These are phyloP conservation scores for Escarpia spicata DNA, from an alignment of 2,888 invertebrate genomes.

Conservation along the genomic window DNA sequence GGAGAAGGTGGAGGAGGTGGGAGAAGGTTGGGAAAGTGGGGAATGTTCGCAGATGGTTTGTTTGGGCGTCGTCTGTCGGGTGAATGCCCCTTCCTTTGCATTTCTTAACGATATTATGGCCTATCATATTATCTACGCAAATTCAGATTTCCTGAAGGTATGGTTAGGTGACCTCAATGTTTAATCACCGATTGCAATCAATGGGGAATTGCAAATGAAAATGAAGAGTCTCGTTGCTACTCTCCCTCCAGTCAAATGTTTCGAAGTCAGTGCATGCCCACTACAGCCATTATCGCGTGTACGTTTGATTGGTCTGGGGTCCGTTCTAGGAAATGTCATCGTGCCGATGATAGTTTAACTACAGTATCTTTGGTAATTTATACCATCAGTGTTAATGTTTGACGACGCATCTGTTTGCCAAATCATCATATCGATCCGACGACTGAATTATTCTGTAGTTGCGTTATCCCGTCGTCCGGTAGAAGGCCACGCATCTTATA, in stretches of 20 bases:
- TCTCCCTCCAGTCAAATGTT: background rate
- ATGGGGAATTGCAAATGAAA: background rate
- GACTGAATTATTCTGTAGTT: slow-evolving; percentile 11
- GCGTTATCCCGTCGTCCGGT: background rate
- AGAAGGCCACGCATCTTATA: background rate
- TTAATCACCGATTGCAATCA: background rate
- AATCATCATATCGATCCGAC: background rate
- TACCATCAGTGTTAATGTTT: background rate
- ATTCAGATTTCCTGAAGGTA: background rate
- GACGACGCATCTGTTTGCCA: background rate
- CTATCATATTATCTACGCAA: background rate
- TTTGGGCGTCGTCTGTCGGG: too few relatives aligned
- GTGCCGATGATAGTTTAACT: background rate
- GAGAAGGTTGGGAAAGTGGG: too few relatives aligned
- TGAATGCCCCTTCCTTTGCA: too few relatives aligned
- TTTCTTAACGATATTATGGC: background rate
- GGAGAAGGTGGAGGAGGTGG: too few relatives aligned
- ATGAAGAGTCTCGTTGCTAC: background rate
- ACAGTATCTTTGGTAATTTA: slow-evolving; percentile 5
- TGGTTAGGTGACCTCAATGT: background rate
- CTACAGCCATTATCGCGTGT: background rate
- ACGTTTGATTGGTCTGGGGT: background rate
- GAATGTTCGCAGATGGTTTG: too few relatives aligned
- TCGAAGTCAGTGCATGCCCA: background rate
- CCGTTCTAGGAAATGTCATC: background rate